Base-by-base conservation (phyloP, 2,113 vertebrate species). In the Tenrec ecaudatus region DNA sequence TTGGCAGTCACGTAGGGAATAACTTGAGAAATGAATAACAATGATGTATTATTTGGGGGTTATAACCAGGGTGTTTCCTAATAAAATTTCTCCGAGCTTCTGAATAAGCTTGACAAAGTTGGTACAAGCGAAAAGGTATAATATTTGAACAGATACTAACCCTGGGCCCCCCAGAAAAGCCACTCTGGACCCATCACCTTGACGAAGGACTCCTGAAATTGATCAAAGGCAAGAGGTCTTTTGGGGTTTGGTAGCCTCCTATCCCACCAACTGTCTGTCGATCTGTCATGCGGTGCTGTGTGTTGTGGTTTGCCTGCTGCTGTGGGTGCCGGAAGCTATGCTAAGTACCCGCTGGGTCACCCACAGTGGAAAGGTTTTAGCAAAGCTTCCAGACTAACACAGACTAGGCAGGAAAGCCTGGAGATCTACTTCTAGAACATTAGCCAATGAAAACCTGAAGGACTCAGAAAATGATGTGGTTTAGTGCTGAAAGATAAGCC, bases 71-170 rank as follows among this genome's bases (percentile, higher is more conserved):
- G 23, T 36, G 36, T 40, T 71, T 78, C 53, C 68, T 75, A 82
- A 60, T 75, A 82, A 90, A 23, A 33, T 66, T 82, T 76, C 8
- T 68, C 36, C 40, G 40, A 66, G 69, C 11, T 85, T 92, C 57
- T 88, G 62, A 85, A 31, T 85, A 71, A 90, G 75, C 8, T 76
- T 58, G 19, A 77, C 25, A 69, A 90, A 76, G 43, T 82, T n/a
- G 43, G 64, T 40, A 22, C 12, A 20, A 83, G 80, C 62, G 91
- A 58, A 83, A 89, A 83, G 82, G 38, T 80, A 85, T 36, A 22
- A 47, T 25, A 25, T 40, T 40, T 47, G 60, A 29, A 23, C 0
- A 62, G 91, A 82, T 6, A 38, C 57, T 57, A 62, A 15, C 6
- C 40, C 8, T 2, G 33, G 27, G 1, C 20, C 73, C 47, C 22